Evolutionary conservation across 2,888 invertebrate species (phyloP).

Genomic region (Spisula subtruncata): DNA sequence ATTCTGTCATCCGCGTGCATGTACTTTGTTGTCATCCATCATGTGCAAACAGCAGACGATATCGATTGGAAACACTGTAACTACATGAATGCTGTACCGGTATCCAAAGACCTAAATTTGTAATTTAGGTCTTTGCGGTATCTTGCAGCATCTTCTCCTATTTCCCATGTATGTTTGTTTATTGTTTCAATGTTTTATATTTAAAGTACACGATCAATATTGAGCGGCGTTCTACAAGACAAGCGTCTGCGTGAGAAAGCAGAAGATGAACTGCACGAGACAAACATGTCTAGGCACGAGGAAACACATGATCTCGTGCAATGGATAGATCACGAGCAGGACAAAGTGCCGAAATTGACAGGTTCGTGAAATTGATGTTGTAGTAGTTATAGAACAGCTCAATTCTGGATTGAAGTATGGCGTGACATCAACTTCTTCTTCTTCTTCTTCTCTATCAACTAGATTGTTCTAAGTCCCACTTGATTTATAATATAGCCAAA

Average conservation of each 20-base stretch:
- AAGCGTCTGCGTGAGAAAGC: constrained; percentile 28
- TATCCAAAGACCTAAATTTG: too few species aligned
- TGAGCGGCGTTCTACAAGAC: constrained; percentile 26
- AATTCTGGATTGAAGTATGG: too few species aligned
- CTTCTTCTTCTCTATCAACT: too few species aligned
- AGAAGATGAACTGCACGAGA: constrained; percentile 42
- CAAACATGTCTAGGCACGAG: not conserved
- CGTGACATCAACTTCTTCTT: too few species aligned
- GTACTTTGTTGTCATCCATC: too few species aligned
- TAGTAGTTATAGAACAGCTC: too few species aligned
- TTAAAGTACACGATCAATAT: constrained; percentile 25
- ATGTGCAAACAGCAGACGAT: not conserved
- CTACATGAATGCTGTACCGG: not conserved
- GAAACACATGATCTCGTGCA: constrained; percentile 38
- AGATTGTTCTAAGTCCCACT: too few species aligned
- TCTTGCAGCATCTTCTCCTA: not conserved
- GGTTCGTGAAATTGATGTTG: constrained; percentile 6
- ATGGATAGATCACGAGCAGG: constrained; percentile 31
- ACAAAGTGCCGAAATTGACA: constrained; percentile 38
- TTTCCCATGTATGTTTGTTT: not conserved
- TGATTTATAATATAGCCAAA: too few species aligned
- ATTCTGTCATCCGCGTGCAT: too few species aligned
- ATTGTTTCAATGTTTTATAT: not conserved
- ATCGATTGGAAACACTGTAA: not conserved
- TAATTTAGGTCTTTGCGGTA: too few species aligned